A percentile compares a stretch with the other conserved stretches of the same genome.
These are phyloP conservation scores for Acanthornis magna DNA, from an alignment of 2,797 vertebrate genomes.

Conservation along the genomic window DNA sequence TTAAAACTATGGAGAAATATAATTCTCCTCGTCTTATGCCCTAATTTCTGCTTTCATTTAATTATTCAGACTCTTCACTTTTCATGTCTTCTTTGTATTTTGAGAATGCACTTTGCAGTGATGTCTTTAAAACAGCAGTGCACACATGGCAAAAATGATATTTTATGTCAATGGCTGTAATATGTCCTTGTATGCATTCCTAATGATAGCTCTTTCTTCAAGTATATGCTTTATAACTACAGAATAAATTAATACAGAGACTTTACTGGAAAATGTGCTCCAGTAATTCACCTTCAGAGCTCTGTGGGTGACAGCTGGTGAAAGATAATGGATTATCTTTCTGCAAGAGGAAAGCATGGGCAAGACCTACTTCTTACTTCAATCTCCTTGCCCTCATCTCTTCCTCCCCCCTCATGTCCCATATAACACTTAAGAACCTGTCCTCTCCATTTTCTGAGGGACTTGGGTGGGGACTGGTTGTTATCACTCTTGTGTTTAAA, in stretches of 20 bases:
- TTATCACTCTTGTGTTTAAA: conserved; percentile 31
- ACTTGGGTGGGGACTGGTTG: conserved; percentile 60
- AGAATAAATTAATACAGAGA: neutral
- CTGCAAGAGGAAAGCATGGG: conserved; percentile 40
- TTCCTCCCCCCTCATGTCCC: conserved; percentile 11
- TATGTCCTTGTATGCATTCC: neutral
- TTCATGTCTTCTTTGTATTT: neutral
- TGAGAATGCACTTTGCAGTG: neutral
- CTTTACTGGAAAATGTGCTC: neutral
- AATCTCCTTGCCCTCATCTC: conserved; percentile 51
- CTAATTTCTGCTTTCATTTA: neutral
- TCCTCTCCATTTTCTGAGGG: neutral
- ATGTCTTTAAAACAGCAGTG: neutral
- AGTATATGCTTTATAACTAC: neutral
- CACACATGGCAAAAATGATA: neutral
- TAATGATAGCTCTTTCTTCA: neutral
- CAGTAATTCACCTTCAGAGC: conserved; percentile 16
- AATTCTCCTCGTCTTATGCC: neutral
- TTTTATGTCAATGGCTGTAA: neutral
- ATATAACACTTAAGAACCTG: conserved; percentile 6
- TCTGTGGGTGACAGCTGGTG: conserved; percentile 75
- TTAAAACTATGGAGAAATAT: neutral
- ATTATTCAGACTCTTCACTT: neutral
- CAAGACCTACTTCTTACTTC: conserved; percentile 73
- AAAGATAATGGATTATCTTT: conserved; percentile 78